These are phyloP conservation scores for Psittacula derbiana DNA, from an alignment of 2,797 vertebrate genomes.

Conservation along the genomic window DNA sequence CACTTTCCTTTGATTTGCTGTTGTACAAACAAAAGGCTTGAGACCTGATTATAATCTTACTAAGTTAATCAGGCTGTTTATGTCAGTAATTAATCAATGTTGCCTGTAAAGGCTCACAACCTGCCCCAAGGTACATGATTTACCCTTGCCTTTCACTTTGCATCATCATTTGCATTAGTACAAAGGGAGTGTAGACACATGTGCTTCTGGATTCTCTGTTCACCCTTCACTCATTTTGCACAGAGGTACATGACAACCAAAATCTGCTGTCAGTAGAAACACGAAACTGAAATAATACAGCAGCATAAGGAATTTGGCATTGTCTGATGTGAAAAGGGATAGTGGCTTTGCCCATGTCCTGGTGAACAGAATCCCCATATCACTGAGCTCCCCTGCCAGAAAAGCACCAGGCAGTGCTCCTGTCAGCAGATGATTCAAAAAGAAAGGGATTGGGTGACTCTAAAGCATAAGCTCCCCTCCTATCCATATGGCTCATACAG, in stretches of 20 bases:
- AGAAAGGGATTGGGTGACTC: not conserved
- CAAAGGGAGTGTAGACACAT: not conserved
- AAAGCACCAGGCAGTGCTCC: not conserved
- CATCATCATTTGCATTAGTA: conserved; percentile 12
- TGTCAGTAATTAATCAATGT: conserved; percentile 57
- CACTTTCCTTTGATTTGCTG: conserved; percentile 57
- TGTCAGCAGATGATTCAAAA: not conserved
- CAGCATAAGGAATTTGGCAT: not conserved
- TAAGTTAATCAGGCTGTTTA: conserved; percentile 43
- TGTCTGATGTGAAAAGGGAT: not conserved
- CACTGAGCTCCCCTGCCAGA: not conserved
- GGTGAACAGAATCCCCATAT: not conserved
- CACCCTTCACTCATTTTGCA: not conserved
- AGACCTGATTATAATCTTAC: conserved; percentile 44
- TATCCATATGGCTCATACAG: accelerated
- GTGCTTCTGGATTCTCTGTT: not conserved
- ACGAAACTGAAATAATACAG: not conserved
- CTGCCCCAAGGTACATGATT: conserved; percentile 35
- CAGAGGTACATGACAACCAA: not conserved
- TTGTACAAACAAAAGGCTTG: conserved; percentile 44
- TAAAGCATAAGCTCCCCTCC: not conserved
- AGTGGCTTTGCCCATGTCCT: not conserved
- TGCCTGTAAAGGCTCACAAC: conserved; percentile 3
- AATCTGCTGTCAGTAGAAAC: not conserved
- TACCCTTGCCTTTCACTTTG: conserved; percentile 16